Evolutionary conservation across 2,113 vertebrate species (phyloP).

Genomic region (Ciconia maguari): DNA sequence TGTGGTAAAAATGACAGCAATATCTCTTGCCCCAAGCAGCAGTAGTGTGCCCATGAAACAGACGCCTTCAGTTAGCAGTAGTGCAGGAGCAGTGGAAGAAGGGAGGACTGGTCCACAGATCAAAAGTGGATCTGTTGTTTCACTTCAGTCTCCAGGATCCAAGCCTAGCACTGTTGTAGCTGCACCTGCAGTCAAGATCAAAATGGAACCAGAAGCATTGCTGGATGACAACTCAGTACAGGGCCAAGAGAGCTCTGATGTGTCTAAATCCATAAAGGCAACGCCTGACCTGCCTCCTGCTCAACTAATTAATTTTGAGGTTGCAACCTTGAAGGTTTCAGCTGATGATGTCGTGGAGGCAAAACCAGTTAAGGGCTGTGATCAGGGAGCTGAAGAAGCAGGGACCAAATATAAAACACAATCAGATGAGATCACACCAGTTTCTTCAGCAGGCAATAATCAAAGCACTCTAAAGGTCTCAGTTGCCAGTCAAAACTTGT

Average conservation of each 20-base stretch:
- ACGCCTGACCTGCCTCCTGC: conserved; percentile 43
- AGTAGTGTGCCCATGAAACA: conserved; percentile 79
- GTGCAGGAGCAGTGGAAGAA: conserved; percentile 74
- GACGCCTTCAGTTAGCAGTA: conserved; percentile 76
- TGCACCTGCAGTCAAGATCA: conserved; percentile 79
- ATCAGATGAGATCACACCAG: conserved; percentile 65
- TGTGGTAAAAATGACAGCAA: conserved; percentile 94
- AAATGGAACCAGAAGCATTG: conserved; percentile 86
- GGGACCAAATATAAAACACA: conserved; percentile 77
- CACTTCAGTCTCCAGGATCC: conserved; percentile 81
- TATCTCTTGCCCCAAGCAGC: conserved; percentile 86
- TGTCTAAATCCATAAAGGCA: conserved; percentile 62
- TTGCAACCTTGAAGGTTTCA: conserved; percentile 76
- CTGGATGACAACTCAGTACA: conserved; percentile 76
- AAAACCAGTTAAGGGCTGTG: conserved; percentile 75
- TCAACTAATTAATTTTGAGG: conserved; percentile 70
- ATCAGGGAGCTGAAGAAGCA: conserved; percentile 73
- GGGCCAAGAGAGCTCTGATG: conserved; percentile 71
- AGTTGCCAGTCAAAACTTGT: conserved; percentile 72
- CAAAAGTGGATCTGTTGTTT: conserved; percentile 83
- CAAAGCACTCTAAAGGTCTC: conserved; percentile 76
- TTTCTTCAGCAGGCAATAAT: conserved; percentile 79
- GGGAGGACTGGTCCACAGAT: conserved; percentile 73
- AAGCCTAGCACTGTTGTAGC: conserved; percentile 63
- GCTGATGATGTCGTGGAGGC: conserved; percentile 78